phyloP scores from a whole-genome alignment of 2,113 vertebrate species.

The Euleptes europaea region DNA sequence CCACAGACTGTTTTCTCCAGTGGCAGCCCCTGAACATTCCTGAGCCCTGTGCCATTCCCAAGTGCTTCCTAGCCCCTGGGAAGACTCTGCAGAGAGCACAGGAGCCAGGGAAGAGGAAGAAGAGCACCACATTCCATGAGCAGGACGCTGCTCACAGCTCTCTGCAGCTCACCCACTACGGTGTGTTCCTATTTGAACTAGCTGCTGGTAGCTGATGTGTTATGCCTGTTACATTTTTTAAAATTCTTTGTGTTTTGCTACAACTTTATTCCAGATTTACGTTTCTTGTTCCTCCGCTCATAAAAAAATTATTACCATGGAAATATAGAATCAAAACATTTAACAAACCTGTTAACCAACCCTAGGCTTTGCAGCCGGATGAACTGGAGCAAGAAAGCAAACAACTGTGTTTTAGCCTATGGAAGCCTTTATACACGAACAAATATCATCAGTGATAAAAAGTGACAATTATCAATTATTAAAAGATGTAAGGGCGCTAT shows the following conservation, averaged over 20 bases:
- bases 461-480: background rate
- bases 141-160: too few species aligned
- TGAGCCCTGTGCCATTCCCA: too few species aligned
- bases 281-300: background rate
- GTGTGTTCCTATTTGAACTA: background rate
- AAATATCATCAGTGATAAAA: background rate
- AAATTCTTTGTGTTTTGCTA: background rate
- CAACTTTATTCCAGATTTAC: background rate
- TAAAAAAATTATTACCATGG: background rate
- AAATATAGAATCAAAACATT: background rate
- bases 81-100: too few species aligned
- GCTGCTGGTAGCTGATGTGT: background rate
- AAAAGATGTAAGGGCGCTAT: background rate
- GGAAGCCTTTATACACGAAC: background rate
- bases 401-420: background rate
- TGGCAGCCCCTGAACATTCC: too few species aligned
- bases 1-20: too few species aligned
- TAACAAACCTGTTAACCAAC: background rate
- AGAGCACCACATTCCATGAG: too few species aligned
- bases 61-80: too few species aligned
- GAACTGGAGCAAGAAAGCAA: background rate
- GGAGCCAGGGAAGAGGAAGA: too few species aligned
- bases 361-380: background rate
- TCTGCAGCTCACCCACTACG: too few species aligned
- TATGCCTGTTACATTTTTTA: background rate